Evolutionary conservation across 2,797 vertebrate species (phyloP), one percentile per base, ranked within the genome.

Genomic region (Peromyscus aztecus): DNA sequence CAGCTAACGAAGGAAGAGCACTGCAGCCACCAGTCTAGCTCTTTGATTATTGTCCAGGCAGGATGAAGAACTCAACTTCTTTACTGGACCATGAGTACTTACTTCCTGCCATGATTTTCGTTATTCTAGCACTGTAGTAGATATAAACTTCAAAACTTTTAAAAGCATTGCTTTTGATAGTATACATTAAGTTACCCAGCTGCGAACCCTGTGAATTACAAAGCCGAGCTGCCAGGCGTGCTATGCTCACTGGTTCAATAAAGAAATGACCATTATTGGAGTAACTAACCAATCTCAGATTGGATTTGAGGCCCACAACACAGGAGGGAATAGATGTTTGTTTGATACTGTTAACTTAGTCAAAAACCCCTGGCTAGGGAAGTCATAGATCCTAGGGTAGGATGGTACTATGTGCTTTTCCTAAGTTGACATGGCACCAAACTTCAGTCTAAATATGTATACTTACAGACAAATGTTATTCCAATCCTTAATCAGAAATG

Each of bases 1-100:
- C 40, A 23, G 65, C 52, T 78, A 43, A 90, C 78, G 55, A 85
- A 94, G 77, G 55, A 85, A 94, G 77, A 95, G 87, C n/a, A 90
- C 93, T 40, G 49, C 29, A 52, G 57, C n/a, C 34, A 65, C 37
- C 61, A 77, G 86, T 89, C 63, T 87, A 81, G 59, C 11, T 40
- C 71, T 52, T 81, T 86, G 71, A 49, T 89, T 9, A 19, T 29
- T 37, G 27, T 57, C 9, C 4, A 29, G 46, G n/a, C 13, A 1
- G 21, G 24, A n/a, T 12, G 37, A 31, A 40, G 67, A 83, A 67
- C 6, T 31, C 4, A 2, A 16, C 73, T 83, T 73, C 83, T 92
- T 40, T 12, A 34, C 31, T 31, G n/a, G 17, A 67, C 27, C 52
- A 67, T 19, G n/a, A 34, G 75, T 17, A 49, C 81, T 82, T 93